Percentiles rank a stretch among this genome's conserved stretches.
Conservation (phyloP, 2,888 invertebrate genomes). For the Phengaris alcon region DNA sequence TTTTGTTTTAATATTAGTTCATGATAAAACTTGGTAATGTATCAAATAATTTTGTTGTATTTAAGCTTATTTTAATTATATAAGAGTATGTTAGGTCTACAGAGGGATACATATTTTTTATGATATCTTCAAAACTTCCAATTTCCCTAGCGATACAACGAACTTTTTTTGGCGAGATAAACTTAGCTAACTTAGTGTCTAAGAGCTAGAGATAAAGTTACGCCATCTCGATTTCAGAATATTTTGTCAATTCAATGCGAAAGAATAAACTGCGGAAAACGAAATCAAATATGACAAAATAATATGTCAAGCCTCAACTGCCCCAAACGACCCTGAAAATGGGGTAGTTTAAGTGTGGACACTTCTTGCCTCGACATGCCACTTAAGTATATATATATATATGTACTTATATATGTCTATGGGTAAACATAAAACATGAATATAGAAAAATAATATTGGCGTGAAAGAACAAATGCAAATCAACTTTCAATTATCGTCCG, state of each 20-base stretch:
- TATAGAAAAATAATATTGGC: slow-evolving; percentile 37
- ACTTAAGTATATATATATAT: neutral
- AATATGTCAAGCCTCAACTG: neutral
- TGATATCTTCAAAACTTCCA: neutral
- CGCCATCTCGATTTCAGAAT: too few species aligned
- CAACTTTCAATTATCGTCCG: slow-evolving; percentile 70
- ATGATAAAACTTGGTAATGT: too few species aligned
- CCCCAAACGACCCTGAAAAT: neutral
- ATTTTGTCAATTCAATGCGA: too few species aligned
- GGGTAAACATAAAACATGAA: slow-evolving; percentile 17
- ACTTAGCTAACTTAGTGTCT: too few species aligned
- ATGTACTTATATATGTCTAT: neutral
- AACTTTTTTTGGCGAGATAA: neutral
- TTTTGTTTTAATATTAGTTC: neutral
- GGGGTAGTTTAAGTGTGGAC: neutral
- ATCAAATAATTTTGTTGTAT: too few species aligned
- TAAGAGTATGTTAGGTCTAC: too few species aligned
- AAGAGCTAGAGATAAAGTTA: too few species aligned
- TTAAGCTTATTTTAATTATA: too few species aligned
- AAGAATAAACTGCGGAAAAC: too few species aligned
- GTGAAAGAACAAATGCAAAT: slow-evolving; percentile 45
- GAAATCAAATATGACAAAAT: too few species aligned
- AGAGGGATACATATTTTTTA: too few species aligned
- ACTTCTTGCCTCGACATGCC: neutral
- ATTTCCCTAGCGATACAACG: too few species aligned